Percentiles rank a stretch among this genome's conserved stretches.
Conservation (phyloP, 2,888 invertebrate genomes). For the Agriopis leucophaearia region DNA sequence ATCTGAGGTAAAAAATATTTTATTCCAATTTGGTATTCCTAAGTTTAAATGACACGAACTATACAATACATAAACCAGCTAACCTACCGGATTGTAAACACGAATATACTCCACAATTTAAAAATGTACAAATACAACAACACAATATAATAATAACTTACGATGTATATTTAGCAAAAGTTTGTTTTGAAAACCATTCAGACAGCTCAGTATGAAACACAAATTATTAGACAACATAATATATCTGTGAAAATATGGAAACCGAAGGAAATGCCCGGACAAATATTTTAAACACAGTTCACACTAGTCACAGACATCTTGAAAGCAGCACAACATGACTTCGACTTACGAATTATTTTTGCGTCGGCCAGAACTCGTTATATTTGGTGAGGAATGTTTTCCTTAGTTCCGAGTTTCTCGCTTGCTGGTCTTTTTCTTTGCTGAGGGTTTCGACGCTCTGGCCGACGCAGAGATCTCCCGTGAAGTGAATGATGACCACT, state of each 20-base stretch:
- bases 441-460: slow-evolving; percentile 87
- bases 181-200: slow-evolving; percentile 22
- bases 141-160: slow-evolving; percentile 25
- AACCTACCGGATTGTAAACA: slow-evolving; percentile 40
- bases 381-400: slow-evolving; percentile 84
- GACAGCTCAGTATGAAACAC: slow-evolving; percentile 1
- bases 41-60: slow-evolving; percentile 46
- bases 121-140: slow-evolving; percentile 41
- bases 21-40: slow-evolving; percentile 57
- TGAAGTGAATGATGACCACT: slow-evolving; percentile 88
- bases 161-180: slow-evolving; percentile 12
- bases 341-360: slow-evolving; percentile 63
- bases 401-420: slow-evolving; percentile 87
- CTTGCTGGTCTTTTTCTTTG: slow-evolving; percentile 88
- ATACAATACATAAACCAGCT: slow-evolving; percentile 35
- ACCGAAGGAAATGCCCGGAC: neutral
- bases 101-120: slow-evolving; percentile 40
- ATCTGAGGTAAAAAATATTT: slow-evolving; percentile 42
- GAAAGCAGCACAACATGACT: neutral
- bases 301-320: slow-evolving; percentile 14
- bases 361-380: slow-evolving; percentile 80
- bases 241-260: neutral
- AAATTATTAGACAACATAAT: neutral
- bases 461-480: slow-evolving; percentile 84
- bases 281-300: neutral